These are phyloP conservation scores for Cherax quadricarinatus DNA, from an alignment of 1,140 invertebrate genomes.

Conservation along the genomic window DNA sequence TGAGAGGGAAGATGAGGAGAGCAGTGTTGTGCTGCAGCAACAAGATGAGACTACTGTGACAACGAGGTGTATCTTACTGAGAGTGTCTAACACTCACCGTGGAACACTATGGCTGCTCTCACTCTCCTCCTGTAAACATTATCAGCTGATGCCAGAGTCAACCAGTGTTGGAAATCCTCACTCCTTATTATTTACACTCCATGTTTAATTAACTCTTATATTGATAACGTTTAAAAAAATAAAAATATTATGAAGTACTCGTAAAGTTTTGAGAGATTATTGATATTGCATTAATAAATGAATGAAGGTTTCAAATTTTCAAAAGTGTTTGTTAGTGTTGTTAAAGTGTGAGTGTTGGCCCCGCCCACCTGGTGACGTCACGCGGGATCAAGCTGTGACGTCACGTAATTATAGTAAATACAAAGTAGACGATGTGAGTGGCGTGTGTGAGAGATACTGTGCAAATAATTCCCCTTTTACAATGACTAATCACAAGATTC, in stretches of 20 bases:
- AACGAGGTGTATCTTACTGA: no score
- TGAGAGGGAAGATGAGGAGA: no score
- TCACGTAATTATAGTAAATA: slow-evolving; percentile 88
- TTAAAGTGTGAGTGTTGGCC: slow-evolving; percentile 1
- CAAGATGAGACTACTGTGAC: no score
- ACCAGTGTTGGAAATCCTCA: slow-evolving; percentile 7
- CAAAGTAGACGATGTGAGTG: slow-evolving; percentile 84
- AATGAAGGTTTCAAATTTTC: slow-evolving; percentile 1
- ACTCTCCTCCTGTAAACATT: slow-evolving; percentile 25
- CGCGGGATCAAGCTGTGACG: slow-evolving; percentile 78
- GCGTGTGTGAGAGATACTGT: slow-evolving; percentile 78
- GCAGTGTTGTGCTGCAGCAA: no score
- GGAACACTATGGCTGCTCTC: no score
- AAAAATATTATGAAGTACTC: not conserved
- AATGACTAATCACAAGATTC: slow-evolving; percentile 78
- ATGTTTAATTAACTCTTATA: not conserved
- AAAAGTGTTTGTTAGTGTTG: slow-evolving; percentile 8
- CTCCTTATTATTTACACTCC: not conserved
- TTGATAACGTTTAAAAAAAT: not conserved
- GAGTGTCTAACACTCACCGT: no score
- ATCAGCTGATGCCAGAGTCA: slow-evolving; percentile 30
- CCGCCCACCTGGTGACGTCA: slow-evolving; percentile 71
- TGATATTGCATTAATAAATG: not conserved
- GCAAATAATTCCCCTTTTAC: slow-evolving; percentile 78
- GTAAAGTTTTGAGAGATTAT: not conserved